phyloP scores from a whole-genome alignment of 2,113 vertebrate species.

The Phainopepla nitens region DNA sequence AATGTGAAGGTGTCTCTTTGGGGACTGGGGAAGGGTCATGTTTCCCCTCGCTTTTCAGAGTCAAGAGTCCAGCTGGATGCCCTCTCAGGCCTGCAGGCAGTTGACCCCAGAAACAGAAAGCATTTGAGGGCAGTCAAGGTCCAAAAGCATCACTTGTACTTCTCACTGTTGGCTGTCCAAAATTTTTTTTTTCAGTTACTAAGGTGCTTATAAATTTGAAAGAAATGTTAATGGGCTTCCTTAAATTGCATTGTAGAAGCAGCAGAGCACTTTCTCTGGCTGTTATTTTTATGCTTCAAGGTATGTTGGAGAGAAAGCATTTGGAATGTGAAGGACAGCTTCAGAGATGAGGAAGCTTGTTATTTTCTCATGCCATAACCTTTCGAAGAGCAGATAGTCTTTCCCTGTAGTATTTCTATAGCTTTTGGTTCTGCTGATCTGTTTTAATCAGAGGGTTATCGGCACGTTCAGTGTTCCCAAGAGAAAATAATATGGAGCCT shows the following conservation, averaged over 20 bases:
- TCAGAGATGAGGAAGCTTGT: background rate
- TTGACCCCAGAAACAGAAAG: background rate
- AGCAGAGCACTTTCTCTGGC: background rate
- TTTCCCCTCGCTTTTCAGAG: background rate
- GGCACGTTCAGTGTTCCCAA: background rate
- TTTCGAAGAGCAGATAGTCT: background rate
- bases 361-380: background rate
- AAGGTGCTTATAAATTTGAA: background rate
- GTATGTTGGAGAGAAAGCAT: background rate
- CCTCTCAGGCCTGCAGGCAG: background rate
- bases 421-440: background rate
- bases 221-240: background rate
- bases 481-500: background rate
- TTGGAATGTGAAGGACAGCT: background rate
- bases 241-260: background rate
- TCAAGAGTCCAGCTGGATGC: background rate
- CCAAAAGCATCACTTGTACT: background rate
- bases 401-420: background rate
- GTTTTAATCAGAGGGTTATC: background rate
- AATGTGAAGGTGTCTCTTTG: background rate
- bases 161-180: background rate
- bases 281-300: background rate
- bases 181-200: background rate
- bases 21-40: accelerated
- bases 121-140: background rate